phyloP scores from a whole-genome alignment of 1,140 invertebrate genomes.

The Tribolium castaneum region DNA sequence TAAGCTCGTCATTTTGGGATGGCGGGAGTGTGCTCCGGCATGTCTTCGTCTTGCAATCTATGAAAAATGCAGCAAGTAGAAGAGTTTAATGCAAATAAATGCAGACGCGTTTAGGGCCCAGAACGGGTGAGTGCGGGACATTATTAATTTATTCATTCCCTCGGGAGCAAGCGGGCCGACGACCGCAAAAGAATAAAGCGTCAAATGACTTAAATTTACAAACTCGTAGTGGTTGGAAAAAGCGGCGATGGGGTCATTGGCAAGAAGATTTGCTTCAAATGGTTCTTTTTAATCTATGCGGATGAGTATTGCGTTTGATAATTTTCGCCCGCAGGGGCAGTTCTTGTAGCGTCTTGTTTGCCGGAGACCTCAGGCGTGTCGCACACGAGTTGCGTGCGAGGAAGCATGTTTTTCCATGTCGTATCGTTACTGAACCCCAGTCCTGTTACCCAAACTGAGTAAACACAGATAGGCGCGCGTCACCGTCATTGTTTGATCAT shows the following conservation, averaged over 20 bases:
- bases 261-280: not conserved
- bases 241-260: not conserved
- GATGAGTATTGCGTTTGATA: not conserved
- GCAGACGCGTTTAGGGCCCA: slow-evolving; percentile 43
- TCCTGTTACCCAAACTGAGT: slow-evolving; percentile 53
- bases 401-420: slow-evolving; percentile 44
- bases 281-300: not conserved
- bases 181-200: slow-evolving; percentile 47
- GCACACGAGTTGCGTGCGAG: slow-evolving; percentile 36
- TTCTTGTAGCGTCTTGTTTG: slow-evolving; percentile 28
- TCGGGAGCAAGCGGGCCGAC: slow-evolving; percentile 42
- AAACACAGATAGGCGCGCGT: slow-evolving; percentile 61
- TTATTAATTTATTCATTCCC: slow-evolving; percentile 51
- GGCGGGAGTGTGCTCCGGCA: not conserved
- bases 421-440: slow-evolving; percentile 46
- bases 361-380: slow-evolving; percentile 17
- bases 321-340: not conserved
- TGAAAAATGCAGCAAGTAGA: slow-evolving; percentile 47
- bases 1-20: too few species aligned
- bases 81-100: slow-evolving; percentile 51
- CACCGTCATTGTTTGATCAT: slow-evolving; percentile 62
- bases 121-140: slow-evolving; percentile 45
- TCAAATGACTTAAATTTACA: slow-evolving; percentile 3
- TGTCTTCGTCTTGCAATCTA: slow-evolving; percentile 28
- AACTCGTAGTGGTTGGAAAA: not conserved